Percentiles rank a stretch among this genome's conserved stretches.
phyloP scores from a whole-genome alignment of 2,797 vertebrate species.

The Aphelocoma californica region DNA sequence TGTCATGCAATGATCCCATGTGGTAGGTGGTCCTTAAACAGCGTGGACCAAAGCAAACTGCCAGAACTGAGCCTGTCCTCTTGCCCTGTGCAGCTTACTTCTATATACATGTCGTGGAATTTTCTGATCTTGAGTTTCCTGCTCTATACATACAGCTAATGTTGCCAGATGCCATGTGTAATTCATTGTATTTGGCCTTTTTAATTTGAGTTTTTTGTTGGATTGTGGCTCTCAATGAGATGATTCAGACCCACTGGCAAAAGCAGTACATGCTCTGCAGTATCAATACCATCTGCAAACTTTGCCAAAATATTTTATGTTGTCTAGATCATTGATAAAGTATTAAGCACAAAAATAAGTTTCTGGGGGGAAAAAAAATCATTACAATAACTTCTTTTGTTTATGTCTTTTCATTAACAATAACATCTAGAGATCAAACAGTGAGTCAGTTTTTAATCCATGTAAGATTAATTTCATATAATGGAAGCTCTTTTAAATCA shows the following conservation, averaged over 20 bases:
- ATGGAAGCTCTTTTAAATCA: conserved; percentile 35
- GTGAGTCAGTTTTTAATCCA: not conserved
- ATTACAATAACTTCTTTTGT: not conserved
- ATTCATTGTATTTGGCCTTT: not conserved
- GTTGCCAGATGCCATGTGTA: not conserved
- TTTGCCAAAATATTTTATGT: not conserved
- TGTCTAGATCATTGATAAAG: not conserved
- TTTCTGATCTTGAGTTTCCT: not conserved
- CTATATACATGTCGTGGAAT: accelerated
- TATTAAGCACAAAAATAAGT: not conserved
- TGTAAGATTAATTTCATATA: not conserved
- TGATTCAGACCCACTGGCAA: not conserved
- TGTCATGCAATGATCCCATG: not conserved
- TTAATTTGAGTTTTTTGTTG: not conserved
- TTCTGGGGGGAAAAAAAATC: not conserved
- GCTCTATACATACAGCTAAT: not conserved
- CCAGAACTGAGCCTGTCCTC: not conserved
- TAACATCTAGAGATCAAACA: conserved; percentile 1
- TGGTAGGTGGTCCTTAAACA: not conserved
- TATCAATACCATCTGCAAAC: not conserved
- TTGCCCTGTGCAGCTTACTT: not conserved
- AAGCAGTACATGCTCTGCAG: not conserved
- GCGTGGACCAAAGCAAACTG: not conserved
- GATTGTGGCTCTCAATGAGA: not conserved
- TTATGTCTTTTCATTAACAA: conserved; percentile 20